A percentile compares a stretch with the other conserved stretches of the same genome.
These are phyloP conservation scores for Myiagra hebetior DNA, from an alignment of 2,113 vertebrate species.

Conservation along the genomic window DNA sequence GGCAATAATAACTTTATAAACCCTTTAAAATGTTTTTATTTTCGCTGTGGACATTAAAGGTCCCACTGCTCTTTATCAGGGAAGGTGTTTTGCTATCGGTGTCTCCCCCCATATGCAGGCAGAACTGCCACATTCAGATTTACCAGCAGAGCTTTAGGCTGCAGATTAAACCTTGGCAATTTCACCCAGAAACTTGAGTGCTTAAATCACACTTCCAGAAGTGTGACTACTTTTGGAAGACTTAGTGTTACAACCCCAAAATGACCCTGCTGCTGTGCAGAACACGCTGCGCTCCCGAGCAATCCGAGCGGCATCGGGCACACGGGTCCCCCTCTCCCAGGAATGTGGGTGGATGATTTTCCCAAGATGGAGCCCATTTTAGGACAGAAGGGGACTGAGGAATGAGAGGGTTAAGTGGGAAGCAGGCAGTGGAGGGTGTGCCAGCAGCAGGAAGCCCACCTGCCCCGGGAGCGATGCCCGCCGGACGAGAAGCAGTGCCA, in stretches of 20 bases:
- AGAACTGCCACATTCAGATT: neutral
- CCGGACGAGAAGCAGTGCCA: neutral
- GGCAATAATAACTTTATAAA: neutral
- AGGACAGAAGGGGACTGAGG: neutral
- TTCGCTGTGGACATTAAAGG: neutral
- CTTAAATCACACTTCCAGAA: neutral
- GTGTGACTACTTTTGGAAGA: neutral
- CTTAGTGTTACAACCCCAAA: neutral
- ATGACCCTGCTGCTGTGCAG: neutral
- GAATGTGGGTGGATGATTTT: rapidly evolving
- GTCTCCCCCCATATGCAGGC: rapidly evolving
- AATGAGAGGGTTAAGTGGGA: neutral
- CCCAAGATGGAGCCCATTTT: rapidly evolving
- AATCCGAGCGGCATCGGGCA: rapidly evolving
- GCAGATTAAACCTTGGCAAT: neutral
- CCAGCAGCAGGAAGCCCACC: neutral
- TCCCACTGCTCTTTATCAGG: neutral
- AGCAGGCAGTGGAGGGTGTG: neutral
- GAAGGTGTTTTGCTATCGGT: rapidly evolving
- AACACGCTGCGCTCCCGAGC: rapidly evolving
- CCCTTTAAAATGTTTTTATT: neutral
- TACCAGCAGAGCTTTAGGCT: neutral
- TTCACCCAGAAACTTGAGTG: neutral
- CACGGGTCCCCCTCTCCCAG: neutral
- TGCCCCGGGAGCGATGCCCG: neutral